phyloP scores from a whole-genome alignment of 1,140 invertebrate species.

The Dreissena rostriformis region DNA sequence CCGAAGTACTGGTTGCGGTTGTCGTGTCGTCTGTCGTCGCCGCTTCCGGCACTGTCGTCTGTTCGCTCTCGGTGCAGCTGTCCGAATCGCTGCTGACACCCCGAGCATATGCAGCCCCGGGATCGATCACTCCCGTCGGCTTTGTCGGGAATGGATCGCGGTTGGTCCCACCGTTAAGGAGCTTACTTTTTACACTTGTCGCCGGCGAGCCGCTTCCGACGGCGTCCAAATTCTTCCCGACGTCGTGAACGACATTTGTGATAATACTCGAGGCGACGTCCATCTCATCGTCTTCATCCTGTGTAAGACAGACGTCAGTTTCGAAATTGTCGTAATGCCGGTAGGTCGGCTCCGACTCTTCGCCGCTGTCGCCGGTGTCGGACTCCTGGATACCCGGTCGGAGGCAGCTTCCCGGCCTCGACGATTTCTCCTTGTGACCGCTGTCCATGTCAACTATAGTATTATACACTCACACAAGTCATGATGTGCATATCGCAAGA shows the following conservation, averaged over 20 bases:
- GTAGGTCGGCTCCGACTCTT: slow-evolving; percentile 64
- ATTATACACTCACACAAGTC: too few species aligned
- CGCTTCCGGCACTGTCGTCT: slow-evolving; percentile 50
- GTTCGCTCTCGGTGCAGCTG: slow-evolving; percentile 65
- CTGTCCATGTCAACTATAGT: too few species aligned
- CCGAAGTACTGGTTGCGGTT: slow-evolving; percentile 62
- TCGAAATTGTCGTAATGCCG: slow-evolving; percentile 67
- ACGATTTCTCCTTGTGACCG: too few species aligned
- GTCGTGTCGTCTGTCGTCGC: slow-evolving; percentile 65
- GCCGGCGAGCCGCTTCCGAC: slow-evolving; percentile 6
- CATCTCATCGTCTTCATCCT: slow-evolving; percentile 62
- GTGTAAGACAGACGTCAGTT: slow-evolving; percentile 65
- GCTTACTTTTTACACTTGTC: not conserved
- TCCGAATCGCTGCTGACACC: slow-evolving; percentile 66
- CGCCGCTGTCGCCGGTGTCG: slow-evolving; percentile 65
- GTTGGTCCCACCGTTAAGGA: not conserved
- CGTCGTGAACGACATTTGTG: slow-evolving; percentile 5
- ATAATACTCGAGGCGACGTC: slow-evolving; percentile 21
- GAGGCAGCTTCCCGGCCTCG: slow-evolving; percentile 20
- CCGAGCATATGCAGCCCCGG: slow-evolving; percentile 42
- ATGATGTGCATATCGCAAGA: too few species aligned
- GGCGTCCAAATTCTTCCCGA: slow-evolving; percentile 32
- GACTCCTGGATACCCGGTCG: slow-evolving; percentile 61
- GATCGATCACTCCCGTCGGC: not conserved
- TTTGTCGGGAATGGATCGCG: slow-evolving; percentile 8